Conservation (phyloP, 2,797 vertebrate species). For the Malurus leucopterus region DNA sequence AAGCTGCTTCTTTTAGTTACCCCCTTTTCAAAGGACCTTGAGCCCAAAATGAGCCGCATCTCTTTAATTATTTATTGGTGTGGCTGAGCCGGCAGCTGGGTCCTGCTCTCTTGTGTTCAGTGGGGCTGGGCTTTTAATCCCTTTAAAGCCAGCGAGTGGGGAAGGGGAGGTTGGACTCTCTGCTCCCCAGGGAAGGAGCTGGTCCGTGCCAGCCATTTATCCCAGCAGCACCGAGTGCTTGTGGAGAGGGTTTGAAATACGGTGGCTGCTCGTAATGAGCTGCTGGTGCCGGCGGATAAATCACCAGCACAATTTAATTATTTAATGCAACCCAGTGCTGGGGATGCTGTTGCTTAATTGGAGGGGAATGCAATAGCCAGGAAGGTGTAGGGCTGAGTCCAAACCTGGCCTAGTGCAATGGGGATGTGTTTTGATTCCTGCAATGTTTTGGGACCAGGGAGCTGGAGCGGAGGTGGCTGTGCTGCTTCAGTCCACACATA, state of each 20-base stretch:
- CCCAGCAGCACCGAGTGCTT: neutral
- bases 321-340: slow-evolving; percentile 48
- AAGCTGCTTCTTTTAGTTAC: slow-evolving; percentile 43
- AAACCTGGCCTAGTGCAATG: neutral
- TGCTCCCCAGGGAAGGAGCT: slow-evolving; percentile 8
- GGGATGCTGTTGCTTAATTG: slow-evolving; percentile 35
- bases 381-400: neutral
- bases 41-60: slow-evolving; percentile 3
- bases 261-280: slow-evolving; percentile 47
- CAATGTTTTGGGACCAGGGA: neutral
- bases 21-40: slow-evolving; percentile 27
- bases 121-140: slow-evolving; percentile 35
- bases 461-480: neutral
- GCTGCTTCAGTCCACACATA: accelerated
- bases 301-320: slow-evolving; percentile 30
- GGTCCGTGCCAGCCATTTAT: slow-evolving; percentile 34
- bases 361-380: slow-evolving; percentile 28
- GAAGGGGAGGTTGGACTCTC: slow-evolving; percentile 23
- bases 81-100: slow-evolving; percentile 60
- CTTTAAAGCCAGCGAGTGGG: slow-evolving; percentile 29
- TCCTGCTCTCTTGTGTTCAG: slow-evolving; percentile 14
- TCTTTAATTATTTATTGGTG: slow-evolving; percentile 66
- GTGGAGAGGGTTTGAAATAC: neutral
- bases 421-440: neutral
- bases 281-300: slow-evolving; percentile 50